phyloP scores from a whole-genome alignment of 1,140 invertebrate genomes.

The Zelostemma sp. region DNA sequence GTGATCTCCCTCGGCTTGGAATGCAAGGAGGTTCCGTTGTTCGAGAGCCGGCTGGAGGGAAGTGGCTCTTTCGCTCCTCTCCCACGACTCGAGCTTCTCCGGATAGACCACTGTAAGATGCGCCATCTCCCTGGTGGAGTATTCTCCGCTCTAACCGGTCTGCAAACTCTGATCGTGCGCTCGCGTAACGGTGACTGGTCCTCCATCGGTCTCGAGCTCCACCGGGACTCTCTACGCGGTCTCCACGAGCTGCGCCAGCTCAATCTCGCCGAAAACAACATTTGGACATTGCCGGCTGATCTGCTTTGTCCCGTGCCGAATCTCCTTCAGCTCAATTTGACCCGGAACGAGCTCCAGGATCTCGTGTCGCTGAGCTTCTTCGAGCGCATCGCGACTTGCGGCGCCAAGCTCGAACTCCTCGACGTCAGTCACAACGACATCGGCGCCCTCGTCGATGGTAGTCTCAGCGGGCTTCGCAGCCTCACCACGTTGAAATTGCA shows the following conservation, averaged over 20 bases:
- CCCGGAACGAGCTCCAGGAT: conserved; percentile 83
- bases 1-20: conserved; percentile 78
- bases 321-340: conserved; percentile 80
- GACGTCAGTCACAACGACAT: conserved; percentile 84
- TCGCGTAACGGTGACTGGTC: conserved; percentile 87
- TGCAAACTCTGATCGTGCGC: conserved; percentile 77
- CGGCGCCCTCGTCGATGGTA: conserved; percentile 76
- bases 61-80: conserved; percentile 76
- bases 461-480: conserved; percentile 77
- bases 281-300: conserved; percentile 81
- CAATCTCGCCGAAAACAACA: conserved; percentile 84
- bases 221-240: conserved; percentile 77
- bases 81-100: conserved; percentile 76
- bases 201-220: conserved; percentile 81
- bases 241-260: conserved; percentile 78
- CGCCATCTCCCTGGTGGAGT: conserved; percentile 78
- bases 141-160: conserved; percentile 76
- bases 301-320: conserved; percentile 81
- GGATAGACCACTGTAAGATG: conserved; percentile 85
- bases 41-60: conserved; percentile 76
- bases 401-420: conserved; percentile 76
- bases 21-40: conserved; percentile 85
- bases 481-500: conserved; percentile 77
- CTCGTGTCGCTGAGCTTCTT: conserved; percentile 80
- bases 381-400: conserved; percentile 75